Base-by-base conservation (phyloP, 2,113 vertebrate genomes). In the Tychaedon coryphoeus region DNA sequence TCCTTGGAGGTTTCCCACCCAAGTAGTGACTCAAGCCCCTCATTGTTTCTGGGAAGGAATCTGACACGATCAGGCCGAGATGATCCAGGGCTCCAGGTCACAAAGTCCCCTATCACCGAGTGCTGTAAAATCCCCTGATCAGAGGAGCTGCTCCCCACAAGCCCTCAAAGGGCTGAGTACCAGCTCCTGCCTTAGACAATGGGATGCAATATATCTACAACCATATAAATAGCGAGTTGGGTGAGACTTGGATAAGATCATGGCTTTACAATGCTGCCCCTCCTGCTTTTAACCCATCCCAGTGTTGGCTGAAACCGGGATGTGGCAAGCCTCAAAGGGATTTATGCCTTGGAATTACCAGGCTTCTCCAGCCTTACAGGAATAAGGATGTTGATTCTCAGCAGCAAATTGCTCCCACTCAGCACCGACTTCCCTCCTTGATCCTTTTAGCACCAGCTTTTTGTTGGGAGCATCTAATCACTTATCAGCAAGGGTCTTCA, bases 371-470 rank as follows among this genome's bases (percentile, higher is more conserved):
- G 43, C 82, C 64, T 96, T 95, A 94, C 90, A 86, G 94, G 92
- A 93, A 93, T 86, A 93, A 86, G 86, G 95, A 95, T 96, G 94
- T 95, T 94, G 93, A 96, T 95, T 97, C 94, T 77, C 92, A 88
- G 20, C 58, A 40, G 67, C 72, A 74, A 82, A 93, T 96, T 95
- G 88, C 90, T 93, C 74, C 67, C 88, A 83, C 95, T 96, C 95
- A 96, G 13, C 92, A 17, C 60, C 29, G 88, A 19, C 71, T 95
- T 92, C 92, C 64, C 92, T 85, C 60, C 38, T 42, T 96, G 94
- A 95, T 96, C 71, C 87, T 95, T 94, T 95, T 66, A 94, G 85
- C 90, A 83, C 67, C 92, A 80, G 51, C 78, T 88, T 86, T 86
- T 66, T 86, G 64, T 83, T 62, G 71, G 43, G 85, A 94, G 64